These are phyloP conservation scores for Ceratoteleas bidentatus DNA, from an alignment of 1,140 invertebrate genomes.

Conservation along the genomic window DNA sequence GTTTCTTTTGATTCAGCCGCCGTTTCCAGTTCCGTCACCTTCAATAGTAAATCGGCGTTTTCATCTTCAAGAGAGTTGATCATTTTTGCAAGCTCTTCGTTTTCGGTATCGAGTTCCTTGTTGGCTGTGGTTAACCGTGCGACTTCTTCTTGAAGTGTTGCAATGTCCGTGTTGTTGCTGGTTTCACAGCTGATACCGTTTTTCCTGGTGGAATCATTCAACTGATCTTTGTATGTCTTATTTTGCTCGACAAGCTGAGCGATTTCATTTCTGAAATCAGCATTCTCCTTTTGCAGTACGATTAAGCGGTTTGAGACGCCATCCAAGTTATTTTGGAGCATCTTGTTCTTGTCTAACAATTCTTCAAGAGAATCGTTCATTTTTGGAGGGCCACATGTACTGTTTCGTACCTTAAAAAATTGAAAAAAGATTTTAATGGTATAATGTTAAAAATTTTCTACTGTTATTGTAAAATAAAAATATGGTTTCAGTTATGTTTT, in stretches of 20 bases:
- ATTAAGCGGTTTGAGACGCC: conserved; percentile 75
- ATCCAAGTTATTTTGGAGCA: conserved; percentile 72
- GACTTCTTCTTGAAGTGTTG: conserved; percentile 42
- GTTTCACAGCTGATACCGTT: neutral
- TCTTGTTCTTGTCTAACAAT: conserved; percentile 69
- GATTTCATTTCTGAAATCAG: conserved; percentile 67
- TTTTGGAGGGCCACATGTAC: conserved; percentile 64
- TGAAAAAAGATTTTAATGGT: neutral
- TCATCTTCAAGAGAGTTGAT: conserved; percentile 54
- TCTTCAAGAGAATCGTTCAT: conserved; percentile 37
- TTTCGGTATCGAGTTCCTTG: conserved; percentile 69
- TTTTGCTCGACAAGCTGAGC: conserved; percentile 46
- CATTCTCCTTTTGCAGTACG: conserved; percentile 71
- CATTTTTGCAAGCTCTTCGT: conserved; percentile 65
- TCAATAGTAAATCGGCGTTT: conserved; percentile 23
- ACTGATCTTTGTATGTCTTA: conserved; percentile 64
- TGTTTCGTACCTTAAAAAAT: conserved; percentile 68
- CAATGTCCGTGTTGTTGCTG: no score
- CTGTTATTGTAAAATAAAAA: no score
- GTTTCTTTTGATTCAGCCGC: conserved; percentile 21
- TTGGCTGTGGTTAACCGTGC: conserved; percentile 52
- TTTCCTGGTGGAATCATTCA: neutral
- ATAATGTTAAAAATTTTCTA: no score
- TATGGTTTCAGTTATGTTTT: no score
- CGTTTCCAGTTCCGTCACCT: conserved; percentile 46